These are phyloP conservation scores for Agapornis canus DNA, from an alignment of 2,797 vertebrate genomes.

Conservation along the genomic window DNA sequence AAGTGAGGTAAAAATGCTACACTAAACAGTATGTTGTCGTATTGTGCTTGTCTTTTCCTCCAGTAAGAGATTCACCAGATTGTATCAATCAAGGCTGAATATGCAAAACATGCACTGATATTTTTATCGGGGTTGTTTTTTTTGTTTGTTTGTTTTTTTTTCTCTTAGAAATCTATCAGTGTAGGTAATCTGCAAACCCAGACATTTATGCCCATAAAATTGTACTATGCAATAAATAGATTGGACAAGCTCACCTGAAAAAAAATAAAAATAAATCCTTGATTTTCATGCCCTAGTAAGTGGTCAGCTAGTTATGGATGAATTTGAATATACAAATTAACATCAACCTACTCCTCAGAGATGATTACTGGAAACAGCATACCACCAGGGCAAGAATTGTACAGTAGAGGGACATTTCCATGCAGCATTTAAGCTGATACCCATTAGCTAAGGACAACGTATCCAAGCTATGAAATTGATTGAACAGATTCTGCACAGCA, in stretches of 20 bases:
- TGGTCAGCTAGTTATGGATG: slow-evolving; percentile 44
- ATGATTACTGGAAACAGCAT: background rate
- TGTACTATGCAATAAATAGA: slow-evolving; percentile 30
- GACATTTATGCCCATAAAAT: slow-evolving; percentile 54
- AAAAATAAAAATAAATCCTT: slow-evolving; percentile 58
- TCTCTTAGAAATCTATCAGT: slow-evolving; percentile 38
- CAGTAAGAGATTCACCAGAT: slow-evolving; percentile 15
- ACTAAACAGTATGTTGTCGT: background rate
- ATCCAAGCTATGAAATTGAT: background rate
- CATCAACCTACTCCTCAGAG: background rate
- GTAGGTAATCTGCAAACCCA: slow-evolving; percentile 61
- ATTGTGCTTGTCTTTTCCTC: background rate
- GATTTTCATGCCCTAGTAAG: slow-evolving; percentile 61
- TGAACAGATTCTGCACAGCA: background rate
- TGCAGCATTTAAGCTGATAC: background rate
- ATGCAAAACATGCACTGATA: slow-evolving; percentile 21
- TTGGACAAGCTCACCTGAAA: slow-evolving; percentile 61
- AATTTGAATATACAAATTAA: slow-evolving; percentile 65
- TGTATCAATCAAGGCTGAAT: slow-evolving; percentile 14
- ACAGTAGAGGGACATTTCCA: background rate
- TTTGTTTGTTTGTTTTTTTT: background rate
- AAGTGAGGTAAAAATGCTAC: background rate
- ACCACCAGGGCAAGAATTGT: background rate
- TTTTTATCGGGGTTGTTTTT: background rate
- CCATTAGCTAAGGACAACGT: background rate